Evolutionary conservation across 2,797 vertebrate species (phyloP).

Genomic region (Pyrrhura leucotis): DNA sequence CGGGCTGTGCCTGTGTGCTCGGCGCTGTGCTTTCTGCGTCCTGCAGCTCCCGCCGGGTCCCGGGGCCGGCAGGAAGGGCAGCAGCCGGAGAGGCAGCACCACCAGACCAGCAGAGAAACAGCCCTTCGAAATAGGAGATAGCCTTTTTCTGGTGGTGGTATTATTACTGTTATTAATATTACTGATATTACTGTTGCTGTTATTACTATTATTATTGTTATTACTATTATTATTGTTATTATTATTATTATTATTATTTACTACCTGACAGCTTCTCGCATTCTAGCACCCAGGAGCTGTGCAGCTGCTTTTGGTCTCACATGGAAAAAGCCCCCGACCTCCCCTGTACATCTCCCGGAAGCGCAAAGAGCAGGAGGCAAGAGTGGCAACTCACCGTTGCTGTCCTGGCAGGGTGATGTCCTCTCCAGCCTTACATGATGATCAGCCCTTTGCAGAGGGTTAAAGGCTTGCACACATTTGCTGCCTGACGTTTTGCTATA

Average conservation of each 20-base stretch:
- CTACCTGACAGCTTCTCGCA: neutral
- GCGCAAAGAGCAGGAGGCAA: rapidly evolving
- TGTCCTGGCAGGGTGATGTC: conserved; percentile 88
- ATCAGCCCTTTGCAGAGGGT: conserved; percentile 83
- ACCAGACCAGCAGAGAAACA: neutral
- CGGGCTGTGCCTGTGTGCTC: neutral
- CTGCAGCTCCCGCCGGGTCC: neutral
- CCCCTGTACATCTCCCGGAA: neutral
- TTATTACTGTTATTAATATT: too few relatives aligned
- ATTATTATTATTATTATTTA: neutral
- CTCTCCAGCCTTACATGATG: conserved; percentile 85
- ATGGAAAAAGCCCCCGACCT: neutral
- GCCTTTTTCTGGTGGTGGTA: neutral
- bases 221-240: too few relatives aligned
- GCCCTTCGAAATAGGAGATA: rapidly evolving
- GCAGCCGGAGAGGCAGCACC: neutral
- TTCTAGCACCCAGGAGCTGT: neutral
- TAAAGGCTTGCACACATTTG: conserved; percentile 91
- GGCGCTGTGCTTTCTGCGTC: neutral
- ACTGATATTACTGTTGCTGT: neutral
- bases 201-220: too few relatives aligned
- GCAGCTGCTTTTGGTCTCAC: neutral
- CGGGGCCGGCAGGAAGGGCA: neutral
- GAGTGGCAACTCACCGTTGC: conserved; percentile 80
- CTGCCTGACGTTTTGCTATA: conserved; percentile 87